phyloP scores from a whole-genome alignment of 2,797 vertebrate species.

The Chanos chanos region DNA sequence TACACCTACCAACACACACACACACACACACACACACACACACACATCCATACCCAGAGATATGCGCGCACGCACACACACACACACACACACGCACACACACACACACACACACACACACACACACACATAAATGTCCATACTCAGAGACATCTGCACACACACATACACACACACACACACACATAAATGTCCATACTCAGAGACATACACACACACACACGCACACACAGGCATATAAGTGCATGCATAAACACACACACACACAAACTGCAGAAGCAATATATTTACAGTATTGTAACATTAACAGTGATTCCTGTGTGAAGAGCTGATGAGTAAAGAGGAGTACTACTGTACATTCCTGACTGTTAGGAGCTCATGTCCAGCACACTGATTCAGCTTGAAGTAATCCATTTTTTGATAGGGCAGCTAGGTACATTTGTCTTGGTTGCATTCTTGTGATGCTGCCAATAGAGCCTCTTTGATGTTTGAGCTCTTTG shows the following conservation, averaged over 20 bases:
- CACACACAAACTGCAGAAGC: conserved; percentile 51
- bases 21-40: not conserved
- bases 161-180: conserved; percentile 14
- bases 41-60: conserved; percentile 20
- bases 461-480: conserved; percentile 49
- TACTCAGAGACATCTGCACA: conserved; percentile 19
- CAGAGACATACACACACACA: not conserved
- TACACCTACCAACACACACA: not conserved
- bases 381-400: conserved; percentile 53
- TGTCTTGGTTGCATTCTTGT: conserved; percentile 58
- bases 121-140: conserved; percentile 7
- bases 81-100: not conserved
- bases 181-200: not conserved
- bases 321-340: conserved; percentile 54
- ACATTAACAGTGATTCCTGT: too few species aligned
- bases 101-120: conserved; percentile 20
- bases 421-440: conserved; percentile 59
- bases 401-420: conserved; percentile 63
- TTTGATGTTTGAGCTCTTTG: conserved; percentile 62
- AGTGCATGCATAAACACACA: conserved; percentile 56
- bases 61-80: conserved; percentile 14
- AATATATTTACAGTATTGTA: too few species aligned
- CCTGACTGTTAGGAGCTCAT: too few species aligned
- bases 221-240: conserved; percentile 19
- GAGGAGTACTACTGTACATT: too few species aligned